Percentiles rank a stretch among this genome's conserved stretches.
Evolutionary conservation across 2,113 vertebrate genomes (phyloP).

Genomic region (Chamaetylas fuelleborni): DNA sequence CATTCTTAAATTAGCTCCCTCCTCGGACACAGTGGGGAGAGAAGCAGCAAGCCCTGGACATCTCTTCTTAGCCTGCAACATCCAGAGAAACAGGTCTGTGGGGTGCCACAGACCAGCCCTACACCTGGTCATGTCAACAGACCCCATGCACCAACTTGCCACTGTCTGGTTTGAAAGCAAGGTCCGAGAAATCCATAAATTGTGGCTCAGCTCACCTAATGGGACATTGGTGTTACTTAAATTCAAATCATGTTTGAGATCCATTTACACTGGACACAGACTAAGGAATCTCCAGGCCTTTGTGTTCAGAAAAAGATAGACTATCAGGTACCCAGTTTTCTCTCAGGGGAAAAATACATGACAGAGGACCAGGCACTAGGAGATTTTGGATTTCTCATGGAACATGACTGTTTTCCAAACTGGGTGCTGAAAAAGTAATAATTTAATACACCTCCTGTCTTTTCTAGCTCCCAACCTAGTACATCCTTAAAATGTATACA

Average conservation of each 20-base stretch:
- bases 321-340: not conserved
- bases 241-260: not conserved
- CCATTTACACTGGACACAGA: not conserved
- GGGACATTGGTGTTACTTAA: not conserved
- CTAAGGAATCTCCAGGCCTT: not conserved
- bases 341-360: not conserved
- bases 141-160: not conserved
- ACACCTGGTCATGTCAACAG: not conserved
- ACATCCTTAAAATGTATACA: not conserved
- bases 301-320: not conserved
- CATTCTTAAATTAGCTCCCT: not conserved
- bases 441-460: not conserved
- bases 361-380: not conserved
- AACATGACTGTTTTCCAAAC: not conserved
- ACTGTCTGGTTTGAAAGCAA: not conserved
- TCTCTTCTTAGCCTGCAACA: not conserved
- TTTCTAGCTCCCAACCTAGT: not conserved
- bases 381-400: not conserved
- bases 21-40: not conserved
- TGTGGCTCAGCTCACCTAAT: not conserved
- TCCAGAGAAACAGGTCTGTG: not conserved
- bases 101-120: not conserved
- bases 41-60: not conserved
- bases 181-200: not conserved
- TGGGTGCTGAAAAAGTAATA: not conserved